phyloP scores from a whole-genome alignment of 2,888 invertebrate species.

The Bembecia ichneumoniformis region DNA sequence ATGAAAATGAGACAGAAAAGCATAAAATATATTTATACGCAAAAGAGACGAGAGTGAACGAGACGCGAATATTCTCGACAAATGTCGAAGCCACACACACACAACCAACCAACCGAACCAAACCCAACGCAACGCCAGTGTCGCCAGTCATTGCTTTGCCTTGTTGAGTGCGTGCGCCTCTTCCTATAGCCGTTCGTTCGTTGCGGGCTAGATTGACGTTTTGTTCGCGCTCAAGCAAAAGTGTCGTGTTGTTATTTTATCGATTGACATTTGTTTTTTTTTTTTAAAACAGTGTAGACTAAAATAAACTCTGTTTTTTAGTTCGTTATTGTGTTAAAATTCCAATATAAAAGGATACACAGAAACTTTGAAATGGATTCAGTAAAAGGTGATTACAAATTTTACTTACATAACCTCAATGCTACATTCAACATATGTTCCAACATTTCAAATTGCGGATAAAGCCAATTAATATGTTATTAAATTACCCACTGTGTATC shows the following conservation, averaged over 20 bases:
- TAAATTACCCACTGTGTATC: too few relatives aligned
- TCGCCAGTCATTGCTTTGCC: neutral
- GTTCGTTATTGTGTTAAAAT: neutral
- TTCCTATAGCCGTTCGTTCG: neutral
- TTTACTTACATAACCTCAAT: constrained; percentile 39
- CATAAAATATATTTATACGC: neutral
- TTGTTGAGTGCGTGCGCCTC: neutral
- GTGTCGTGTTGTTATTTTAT: neutral
- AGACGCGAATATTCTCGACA: neutral
- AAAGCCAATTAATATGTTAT: too few relatives aligned
- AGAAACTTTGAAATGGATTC: constrained; percentile 48
- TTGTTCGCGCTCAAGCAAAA: neutral
- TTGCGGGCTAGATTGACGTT: neutral
- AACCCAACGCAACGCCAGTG: neutral
- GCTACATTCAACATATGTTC: constrained; percentile 36
- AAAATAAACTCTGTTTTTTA: too few relatives aligned
- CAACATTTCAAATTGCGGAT: constrained; percentile 25
- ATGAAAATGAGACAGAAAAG: neutral
- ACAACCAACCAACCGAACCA: neutral
- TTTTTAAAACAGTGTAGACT: neutral
- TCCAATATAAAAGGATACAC: neutral
- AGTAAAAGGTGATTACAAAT: constrained; percentile 41
- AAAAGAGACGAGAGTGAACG: neutral
- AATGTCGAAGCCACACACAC: neutral
- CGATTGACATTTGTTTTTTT: neutral